Evolutionary conservation across 2,797 vertebrate genomes (phyloP), one percentile per base, ranked within the genome.

Genomic region (Pitangus sulphuratus): DNA sequence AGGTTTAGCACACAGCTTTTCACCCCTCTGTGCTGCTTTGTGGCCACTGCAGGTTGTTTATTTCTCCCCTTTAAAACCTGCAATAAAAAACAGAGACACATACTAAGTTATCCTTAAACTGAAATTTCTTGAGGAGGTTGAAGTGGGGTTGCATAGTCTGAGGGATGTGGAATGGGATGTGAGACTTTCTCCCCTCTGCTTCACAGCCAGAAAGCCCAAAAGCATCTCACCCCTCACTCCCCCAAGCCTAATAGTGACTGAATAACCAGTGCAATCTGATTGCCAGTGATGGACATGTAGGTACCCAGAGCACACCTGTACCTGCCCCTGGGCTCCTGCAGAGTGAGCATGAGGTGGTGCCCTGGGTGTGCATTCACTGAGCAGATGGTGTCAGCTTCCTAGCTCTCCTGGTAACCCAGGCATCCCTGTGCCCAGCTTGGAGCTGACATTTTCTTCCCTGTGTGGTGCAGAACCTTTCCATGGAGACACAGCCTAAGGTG

Each of bases 131-230:
- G 64, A 64, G 64, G 40, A 54, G 28, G 20, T 70, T 82, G 30
- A 64, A 77, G 51, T 51, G 35, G 31, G 35, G 18, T 60, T 84
- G 60, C 16, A 33, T 45, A 61, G 62, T 58, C 54, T 3, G 14
- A 65, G 42, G 15, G 39, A 80, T n/a, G 19, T 71, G 66, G 68
- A 93, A 87, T 4, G n/a, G 89, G 54, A 80, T 93, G 76, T 54
- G 81, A 75, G 83, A 90, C 8, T 13, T 86, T 90, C 89, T 88
- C 82, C 85, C 86, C 65, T 79, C 65, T 95, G 42, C 50, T 72
- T 95, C 76, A 19, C 56, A 70, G 31, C 15, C 72, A 68, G 30
- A n/a, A 62, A 92, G 25, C 22, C 15, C 44, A 22, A 8, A 0
- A 60, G 12, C 68, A 44, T 33, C 74, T 83, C 72, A 53, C 45